Base-by-base conservation (phyloP, 2,797 vertebrate genomes). In the Apodemus agrarius region DNA sequence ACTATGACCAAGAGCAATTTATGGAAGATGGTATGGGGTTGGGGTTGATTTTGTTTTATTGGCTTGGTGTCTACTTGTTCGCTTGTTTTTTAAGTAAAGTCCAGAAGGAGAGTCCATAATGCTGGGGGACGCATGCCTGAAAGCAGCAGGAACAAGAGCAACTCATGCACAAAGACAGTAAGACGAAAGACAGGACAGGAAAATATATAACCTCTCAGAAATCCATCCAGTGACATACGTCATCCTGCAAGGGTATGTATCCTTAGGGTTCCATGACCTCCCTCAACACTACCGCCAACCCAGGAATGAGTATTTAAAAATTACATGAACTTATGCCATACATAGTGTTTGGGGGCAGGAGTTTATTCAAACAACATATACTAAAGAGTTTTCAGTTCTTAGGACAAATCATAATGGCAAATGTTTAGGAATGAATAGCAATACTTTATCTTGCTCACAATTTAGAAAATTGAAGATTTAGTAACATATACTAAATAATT, bases 401-500 rank as follows among this genome's bases (percentile, higher is more conserved):
- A 90, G 19, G 22, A 63, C 29, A 79, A 79, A 79, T 83, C 57
- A 43, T 29, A 93, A 34, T 90, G 52, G n/a, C 1, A 82, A 92
- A 72, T 49, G 43, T 59, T 85, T 86, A 78, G 31, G 82, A 94
- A 79, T 65, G 46, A 92, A 90, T 54, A 13, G 12, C 24, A 93
- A 49, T 83, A 6, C 4, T 59, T 46, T 16, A 63, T 3, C 31
- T 3, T 54, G 5, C 12, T 59, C 31, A 54, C n/a, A 34, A 19
- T 63, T 46, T 75, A 92, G 49, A n/a, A 54, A 80, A 80, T 54
- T n/a, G n/a, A 87, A 93, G 86, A 94, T 13, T 74, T 65, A 80
- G 40, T 67, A 78, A 85, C 17, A 57, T 12, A 49, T 11, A 29
- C 26, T 29, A n/a, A 40, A 40, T n/a, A 59, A 7, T 37, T 13